These are phyloP conservation scores for Leuciscus idus DNA, from an alignment of 2,113 vertebrate genomes.

Conservation along the genomic window DNA sequence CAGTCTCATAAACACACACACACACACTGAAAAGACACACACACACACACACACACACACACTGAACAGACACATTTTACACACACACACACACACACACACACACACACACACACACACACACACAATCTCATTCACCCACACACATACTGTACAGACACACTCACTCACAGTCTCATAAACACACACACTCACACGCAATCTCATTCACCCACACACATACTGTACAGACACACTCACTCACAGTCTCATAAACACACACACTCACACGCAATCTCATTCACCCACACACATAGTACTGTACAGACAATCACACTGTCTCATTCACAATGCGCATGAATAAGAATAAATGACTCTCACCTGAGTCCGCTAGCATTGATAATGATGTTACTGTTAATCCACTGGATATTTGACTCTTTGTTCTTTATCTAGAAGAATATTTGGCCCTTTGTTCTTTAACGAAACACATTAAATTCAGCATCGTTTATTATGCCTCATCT, in stretches of 20 bases:
- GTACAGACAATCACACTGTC: background rate
- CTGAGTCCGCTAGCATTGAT: constrained; percentile 74
- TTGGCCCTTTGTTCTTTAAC: background rate
- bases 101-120: background rate
- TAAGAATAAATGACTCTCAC: constrained; percentile 55
- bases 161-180: background rate
- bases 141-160: background rate
- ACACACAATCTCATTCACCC: too few relatives aligned
- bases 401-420: background rate
- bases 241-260: too few relatives aligned
- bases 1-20: too few relatives aligned
- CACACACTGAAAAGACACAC: too few relatives aligned
- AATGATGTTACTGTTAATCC: background rate
- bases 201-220: too few relatives aligned
- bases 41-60: too few relatives aligned
- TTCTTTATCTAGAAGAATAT: background rate
- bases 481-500: background rate
- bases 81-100: too few relatives aligned
- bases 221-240: too few relatives aligned
- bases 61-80: too few relatives aligned
- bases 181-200: too few relatives aligned
- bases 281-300: too few relatives aligned
- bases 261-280: too few relatives aligned
- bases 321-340: background rate
- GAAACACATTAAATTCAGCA: background rate